phyloP scores from a whole-genome alignment of 1,140 invertebrate genomes.

The Armadillidium nasatum region DNA sequence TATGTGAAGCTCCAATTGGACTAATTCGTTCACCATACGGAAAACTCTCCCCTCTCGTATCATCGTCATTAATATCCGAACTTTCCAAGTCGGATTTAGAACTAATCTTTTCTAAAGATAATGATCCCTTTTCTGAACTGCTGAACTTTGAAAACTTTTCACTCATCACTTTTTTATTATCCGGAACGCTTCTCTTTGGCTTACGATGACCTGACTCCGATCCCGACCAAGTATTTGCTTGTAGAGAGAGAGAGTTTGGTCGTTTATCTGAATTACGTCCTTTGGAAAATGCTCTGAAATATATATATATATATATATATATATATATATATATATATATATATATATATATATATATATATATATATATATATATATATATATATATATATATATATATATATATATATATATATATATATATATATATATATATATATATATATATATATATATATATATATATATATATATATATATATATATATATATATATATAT shows the following conservation, averaged over 20 bases:
- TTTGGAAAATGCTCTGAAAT: too few relatives aligned
- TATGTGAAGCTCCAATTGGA: conserved; percentile 26
- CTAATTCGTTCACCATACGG: conserved; percentile 29
- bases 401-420: too few relatives aligned
- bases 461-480: neutral
- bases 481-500: neutral
- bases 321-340: neutral
- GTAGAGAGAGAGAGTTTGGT: too few relatives aligned
- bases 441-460: too few relatives aligned
- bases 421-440: too few relatives aligned
- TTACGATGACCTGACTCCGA: too few relatives aligned
- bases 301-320: neutral
- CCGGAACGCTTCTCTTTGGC: too few relatives aligned
- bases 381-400: conserved; percentile 5
- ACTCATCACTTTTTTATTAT: neutral
- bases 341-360: neutral
- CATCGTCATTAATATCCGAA: conserved; percentile 21
- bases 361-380: conserved; percentile 3
- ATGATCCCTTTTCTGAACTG: neutral
- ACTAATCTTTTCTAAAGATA: neutral
- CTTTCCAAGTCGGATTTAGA: conserved; percentile 7
- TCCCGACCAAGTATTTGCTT: too few relatives aligned
- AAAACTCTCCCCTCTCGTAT: neutral
- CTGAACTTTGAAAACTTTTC: neutral
- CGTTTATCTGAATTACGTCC: too few relatives aligned